These are phyloP conservation scores for Conus betulinus DNA, from an alignment of 1,140 invertebrate species.

Conservation along the genomic window DNA sequence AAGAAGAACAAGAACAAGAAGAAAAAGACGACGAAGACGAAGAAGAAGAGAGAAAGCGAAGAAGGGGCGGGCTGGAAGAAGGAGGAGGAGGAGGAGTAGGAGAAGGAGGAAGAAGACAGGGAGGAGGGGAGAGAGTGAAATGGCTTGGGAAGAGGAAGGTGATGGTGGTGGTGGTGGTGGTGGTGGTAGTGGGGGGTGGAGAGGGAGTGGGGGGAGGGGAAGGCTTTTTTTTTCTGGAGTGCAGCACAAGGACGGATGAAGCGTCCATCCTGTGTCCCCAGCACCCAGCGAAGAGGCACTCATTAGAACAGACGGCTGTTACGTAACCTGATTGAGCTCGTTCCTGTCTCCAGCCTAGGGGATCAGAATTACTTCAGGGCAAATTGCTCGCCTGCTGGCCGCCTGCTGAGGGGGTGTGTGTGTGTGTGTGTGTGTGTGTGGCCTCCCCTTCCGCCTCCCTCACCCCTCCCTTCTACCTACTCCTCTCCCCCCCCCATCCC, in stretches of 20 bases:
- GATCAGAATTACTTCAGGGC: constrained; percentile 25
- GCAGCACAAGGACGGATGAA: neutral
- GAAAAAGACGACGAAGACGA: neutral
- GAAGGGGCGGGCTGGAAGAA: neutral
- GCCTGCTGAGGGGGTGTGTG: neutral
- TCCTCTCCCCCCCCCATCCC: too few relatives aligned
- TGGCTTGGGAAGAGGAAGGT: too few relatives aligned
- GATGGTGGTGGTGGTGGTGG: too few relatives aligned
- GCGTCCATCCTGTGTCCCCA: neutral
- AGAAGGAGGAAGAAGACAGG: constrained; percentile 14
- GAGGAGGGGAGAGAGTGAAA: neutral
- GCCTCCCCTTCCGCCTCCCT: neutral
- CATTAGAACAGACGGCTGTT: constrained; percentile 27
- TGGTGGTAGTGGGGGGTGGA: too few relatives aligned
- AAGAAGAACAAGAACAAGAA: neutral
- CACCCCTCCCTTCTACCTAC: too few relatives aligned
- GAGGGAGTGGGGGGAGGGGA: too few relatives aligned
- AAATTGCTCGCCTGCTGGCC: constrained; percentile 3
- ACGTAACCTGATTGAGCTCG: constrained; percentile 25
- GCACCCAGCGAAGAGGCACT: neutral
- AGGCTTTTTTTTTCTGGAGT: too few relatives aligned
- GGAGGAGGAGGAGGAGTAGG: neutral
- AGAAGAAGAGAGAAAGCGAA: constrained; percentile 8
- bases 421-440: neutral
- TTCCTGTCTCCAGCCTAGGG: constrained; percentile 11